phyloP scores from a whole-genome alignment of 2,888 invertebrate genomes.

The Oscheius myriophilus region DNA sequence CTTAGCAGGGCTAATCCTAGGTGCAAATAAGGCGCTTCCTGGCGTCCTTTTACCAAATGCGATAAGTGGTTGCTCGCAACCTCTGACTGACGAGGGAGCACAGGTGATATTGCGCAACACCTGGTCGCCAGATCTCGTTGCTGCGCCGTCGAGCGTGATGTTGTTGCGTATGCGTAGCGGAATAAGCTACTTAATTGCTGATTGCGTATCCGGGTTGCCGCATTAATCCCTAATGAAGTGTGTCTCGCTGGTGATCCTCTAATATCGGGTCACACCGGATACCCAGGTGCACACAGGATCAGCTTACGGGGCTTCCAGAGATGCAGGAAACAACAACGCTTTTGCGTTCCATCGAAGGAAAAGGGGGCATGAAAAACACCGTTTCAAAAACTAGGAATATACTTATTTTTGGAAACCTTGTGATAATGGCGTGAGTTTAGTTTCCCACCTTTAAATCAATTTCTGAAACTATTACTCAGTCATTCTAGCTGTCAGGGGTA shows the following conservation, averaged over 20 bases:
- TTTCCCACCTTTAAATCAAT: too few relatives aligned
- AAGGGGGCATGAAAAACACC: too few relatives aligned
- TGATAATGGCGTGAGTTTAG: too few relatives aligned
- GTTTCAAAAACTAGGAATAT: too few relatives aligned
- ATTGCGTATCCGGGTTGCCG: constrained; percentile 30
- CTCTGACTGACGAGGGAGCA: not conserved
- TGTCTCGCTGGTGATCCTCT: constrained; percentile 14
- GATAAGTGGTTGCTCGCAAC: constrained; percentile 1
- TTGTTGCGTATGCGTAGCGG: constrained; percentile 22
- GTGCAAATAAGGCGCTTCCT: constrained; percentile 12
- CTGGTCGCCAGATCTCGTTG: not conserved
- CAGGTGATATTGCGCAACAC: not conserved
- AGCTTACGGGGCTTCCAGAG: too few relatives aligned
- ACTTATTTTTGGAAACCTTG: too few relatives aligned
- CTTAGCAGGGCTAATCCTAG: constrained; percentile 24
- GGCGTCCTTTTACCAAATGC: constrained; percentile 7
- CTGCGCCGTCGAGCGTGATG: constrained; percentile 16
- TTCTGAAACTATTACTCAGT: too few relatives aligned
- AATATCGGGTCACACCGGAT: constrained; percentile 17
- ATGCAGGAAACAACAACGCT: too few relatives aligned
- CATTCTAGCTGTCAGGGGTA: too few relatives aligned
- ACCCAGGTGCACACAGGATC: constrained; percentile 12
- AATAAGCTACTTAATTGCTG: constrained; percentile 28
- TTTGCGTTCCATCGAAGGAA: too few relatives aligned
- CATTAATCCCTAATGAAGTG: constrained; percentile 33